phyloP scores from a whole-genome alignment of 2,113 vertebrate genomes.

The Rutilus rutilus region DNA sequence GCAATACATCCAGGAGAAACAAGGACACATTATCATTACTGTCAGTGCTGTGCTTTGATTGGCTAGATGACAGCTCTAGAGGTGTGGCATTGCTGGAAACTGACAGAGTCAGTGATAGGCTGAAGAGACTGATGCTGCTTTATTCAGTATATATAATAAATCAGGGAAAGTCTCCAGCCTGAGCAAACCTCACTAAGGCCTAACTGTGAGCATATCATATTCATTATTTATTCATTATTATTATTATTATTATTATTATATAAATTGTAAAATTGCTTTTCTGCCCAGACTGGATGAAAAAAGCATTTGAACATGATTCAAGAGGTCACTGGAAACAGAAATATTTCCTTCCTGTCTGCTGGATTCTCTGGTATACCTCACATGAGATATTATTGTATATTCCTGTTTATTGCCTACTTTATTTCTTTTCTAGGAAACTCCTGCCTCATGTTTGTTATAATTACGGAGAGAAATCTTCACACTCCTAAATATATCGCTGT shows the following conservation, averaged over 20 bases:
- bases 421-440: constrained; percentile 61
- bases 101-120: neutral
- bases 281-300: neutral
- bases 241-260: neutral
- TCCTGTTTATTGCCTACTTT: constrained; percentile 63
- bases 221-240: neutral
- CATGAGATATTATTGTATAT: constrained; percentile 61
- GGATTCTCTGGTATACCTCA: constrained; percentile 58
- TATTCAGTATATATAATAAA: neutral
- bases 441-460: constrained; percentile 62
- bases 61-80: neutral
- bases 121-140: neutral
- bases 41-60: neutral
- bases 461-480: constrained; percentile 55
- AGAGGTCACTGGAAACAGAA: constrained; percentile 15
- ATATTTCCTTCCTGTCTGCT: constrained; percentile 52
- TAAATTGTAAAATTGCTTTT: neutral
- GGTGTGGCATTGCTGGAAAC: neutral
- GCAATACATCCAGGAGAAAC: neutral
- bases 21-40: neutral
- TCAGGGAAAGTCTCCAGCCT: neutral
- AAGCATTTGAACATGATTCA: neutral
- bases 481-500: constrained; percentile 66
- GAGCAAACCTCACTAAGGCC: no score
- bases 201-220: neutral